phyloP scores from a whole-genome alignment of 2,797 vertebrate genomes.

The Chiloscyllium punctatum region DNA sequence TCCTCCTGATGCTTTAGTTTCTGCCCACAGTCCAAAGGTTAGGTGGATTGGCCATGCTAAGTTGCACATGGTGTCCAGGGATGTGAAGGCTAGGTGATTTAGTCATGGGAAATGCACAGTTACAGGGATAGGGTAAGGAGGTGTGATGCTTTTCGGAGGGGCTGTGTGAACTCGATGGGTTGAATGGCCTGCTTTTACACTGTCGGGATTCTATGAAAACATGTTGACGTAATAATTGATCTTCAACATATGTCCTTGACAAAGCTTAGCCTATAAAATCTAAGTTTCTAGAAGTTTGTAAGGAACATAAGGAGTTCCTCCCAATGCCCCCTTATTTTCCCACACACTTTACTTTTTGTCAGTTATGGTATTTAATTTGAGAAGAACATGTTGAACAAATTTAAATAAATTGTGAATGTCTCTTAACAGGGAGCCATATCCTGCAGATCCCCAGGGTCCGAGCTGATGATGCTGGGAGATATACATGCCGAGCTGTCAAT shows the following conservation, averaged over 20 bases:
- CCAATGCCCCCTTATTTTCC: not conserved
- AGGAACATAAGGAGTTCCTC: too few relatives aligned
- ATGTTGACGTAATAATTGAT: not conserved
- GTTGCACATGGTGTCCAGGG: too few relatives aligned
- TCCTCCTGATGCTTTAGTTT: too few relatives aligned
- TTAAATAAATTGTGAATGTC: not conserved
- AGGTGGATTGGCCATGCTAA: too few relatives aligned
- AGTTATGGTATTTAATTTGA: not conserved
- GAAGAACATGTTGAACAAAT: not conserved
- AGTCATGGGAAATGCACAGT: too few relatives aligned
- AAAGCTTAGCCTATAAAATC: not conserved
- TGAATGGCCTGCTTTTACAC: too few relatives aligned
- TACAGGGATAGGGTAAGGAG: too few relatives aligned
- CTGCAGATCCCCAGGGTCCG: slow-evolving; percentile 69
- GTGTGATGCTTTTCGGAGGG: too few relatives aligned
- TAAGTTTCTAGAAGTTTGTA: not conserved
- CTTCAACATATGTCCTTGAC: not conserved
- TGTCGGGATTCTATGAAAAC: too few relatives aligned
- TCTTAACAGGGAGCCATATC: slow-evolving; percentile 68
- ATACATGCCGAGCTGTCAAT: slow-evolving; percentile 75
- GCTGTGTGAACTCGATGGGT: too few relatives aligned
- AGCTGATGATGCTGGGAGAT: slow-evolving; percentile 68
- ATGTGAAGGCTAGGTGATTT: too few relatives aligned
- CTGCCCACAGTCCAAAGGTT: too few relatives aligned
- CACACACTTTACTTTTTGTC: not conserved